Conservation (phyloP, 2,113 vertebrate genomes). For the Hyla sarda region DNA sequence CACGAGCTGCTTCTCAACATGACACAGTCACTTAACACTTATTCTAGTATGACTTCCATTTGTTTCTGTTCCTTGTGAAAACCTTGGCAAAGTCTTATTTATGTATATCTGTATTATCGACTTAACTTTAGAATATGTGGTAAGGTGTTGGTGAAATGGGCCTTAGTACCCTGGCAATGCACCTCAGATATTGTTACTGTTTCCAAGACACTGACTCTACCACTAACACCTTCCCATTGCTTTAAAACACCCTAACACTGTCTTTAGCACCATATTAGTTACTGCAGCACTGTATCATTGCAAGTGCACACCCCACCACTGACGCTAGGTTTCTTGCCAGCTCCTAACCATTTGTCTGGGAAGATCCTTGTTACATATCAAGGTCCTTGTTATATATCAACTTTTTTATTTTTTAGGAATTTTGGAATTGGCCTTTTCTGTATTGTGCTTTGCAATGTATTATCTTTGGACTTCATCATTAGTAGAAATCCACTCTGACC, state of each 20-base stretch:
- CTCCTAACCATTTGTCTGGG: conserved; percentile 45
- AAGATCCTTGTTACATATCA: conserved; percentile 33
- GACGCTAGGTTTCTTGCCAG: conserved; percentile 37
- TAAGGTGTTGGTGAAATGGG: conserved; percentile 37
- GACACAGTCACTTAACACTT: neutral
- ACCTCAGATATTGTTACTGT: conserved; percentile 37
- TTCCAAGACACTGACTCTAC: conserved; percentile 46
- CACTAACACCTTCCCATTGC: conserved; percentile 55
- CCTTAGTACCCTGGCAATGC: conserved; percentile 36
- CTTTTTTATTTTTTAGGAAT: conserved; percentile 1
- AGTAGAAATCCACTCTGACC: conserved; percentile 6
- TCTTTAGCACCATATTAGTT: conserved; percentile 53
- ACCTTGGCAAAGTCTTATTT: neutral
- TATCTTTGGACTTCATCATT: conserved; percentile 27
- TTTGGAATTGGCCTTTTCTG: neutral
- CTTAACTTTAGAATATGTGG: conserved; percentile 8
- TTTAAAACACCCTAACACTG: conserved; percentile 53
- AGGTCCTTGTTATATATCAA: neutral
- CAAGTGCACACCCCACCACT: conserved; percentile 50
- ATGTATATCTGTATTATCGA: conserved; percentile 17
- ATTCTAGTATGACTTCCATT: neutral
- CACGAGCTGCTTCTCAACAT: neutral
- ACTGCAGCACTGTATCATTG: conserved; percentile 49
- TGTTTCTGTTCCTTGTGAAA: neutral
- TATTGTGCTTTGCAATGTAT: neutral